Evolutionary conservation across 1,140 invertebrate species (phyloP).

Genomic region (Drosophila burlai): DNA sequence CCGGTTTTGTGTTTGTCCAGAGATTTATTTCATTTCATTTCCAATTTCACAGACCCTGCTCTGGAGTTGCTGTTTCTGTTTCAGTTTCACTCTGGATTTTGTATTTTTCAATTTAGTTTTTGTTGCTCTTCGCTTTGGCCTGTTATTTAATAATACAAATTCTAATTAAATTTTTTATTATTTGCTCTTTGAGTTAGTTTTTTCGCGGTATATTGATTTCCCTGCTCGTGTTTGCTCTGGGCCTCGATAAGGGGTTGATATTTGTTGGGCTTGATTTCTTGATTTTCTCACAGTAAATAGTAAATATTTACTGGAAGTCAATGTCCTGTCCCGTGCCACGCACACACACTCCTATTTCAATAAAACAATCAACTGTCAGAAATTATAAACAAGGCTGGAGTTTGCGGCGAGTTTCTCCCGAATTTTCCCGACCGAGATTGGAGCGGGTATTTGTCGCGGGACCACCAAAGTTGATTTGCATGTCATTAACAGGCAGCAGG

Average conservation of each 20-base stretch:
- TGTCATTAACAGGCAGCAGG: conserved; percentile 64
- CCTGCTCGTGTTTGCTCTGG: conserved; percentile 5
- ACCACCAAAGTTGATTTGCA: conserved; percentile 79
- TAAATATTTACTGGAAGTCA: conserved; percentile 64
- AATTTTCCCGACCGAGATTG: conserved; percentile 5
- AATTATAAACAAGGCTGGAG: conserved; percentile 48
- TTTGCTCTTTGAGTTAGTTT: conserved; percentile 41
- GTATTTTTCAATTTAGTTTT: conserved; percentile 71
- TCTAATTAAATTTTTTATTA: conserved; percentile 73
- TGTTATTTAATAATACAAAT: conserved; percentile 77
- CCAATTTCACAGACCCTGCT: conserved; percentile 45
- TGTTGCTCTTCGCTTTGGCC: conserved; percentile 28
- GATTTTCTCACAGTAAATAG: conserved; percentile 72
- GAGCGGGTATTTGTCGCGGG: conserved; percentile 31
- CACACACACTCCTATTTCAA: conserved; percentile 54
- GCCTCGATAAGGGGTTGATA: not conserved
- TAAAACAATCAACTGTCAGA: conserved; percentile 75
- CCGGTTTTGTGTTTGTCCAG: conserved; percentile 56
- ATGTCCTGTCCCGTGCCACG: conserved; percentile 15
- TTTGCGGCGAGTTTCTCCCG: conserved; percentile 3
- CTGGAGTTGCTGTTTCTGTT: conserved; percentile 15
- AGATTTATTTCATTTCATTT: conserved; percentile 80
- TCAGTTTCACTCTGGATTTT: conserved; percentile 20
- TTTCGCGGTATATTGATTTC: conserved; percentile 51
- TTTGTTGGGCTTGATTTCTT: conserved; percentile 52